phyloP scores from a whole-genome alignment of 1,140 invertebrate species.

The Carcinoscorpius rotundicauda region DNA sequence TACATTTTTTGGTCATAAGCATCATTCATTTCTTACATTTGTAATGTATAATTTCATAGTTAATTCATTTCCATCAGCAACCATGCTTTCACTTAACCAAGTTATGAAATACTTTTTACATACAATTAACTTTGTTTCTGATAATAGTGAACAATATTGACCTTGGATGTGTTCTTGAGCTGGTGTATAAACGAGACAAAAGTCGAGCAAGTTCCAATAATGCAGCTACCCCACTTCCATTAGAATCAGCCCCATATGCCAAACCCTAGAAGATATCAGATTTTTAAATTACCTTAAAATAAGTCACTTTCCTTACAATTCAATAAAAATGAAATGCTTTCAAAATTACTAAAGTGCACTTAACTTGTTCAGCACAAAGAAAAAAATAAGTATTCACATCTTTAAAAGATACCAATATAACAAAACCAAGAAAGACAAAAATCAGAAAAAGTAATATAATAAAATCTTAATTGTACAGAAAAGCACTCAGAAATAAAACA shows the following conservation, averaged over 20 bases:
- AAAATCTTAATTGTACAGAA: too few relatives aligned
- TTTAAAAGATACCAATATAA: conserved; percentile 4
- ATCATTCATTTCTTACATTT: too few relatives aligned
- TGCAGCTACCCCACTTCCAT: conserved; percentile 81
- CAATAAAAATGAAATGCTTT: conserved; percentile 6
- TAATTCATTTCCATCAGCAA: too few relatives aligned
- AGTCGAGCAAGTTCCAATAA: conserved; percentile 76
- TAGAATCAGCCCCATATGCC: conserved; percentile 76
- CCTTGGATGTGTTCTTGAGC: conserved; percentile 60
- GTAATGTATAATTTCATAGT: too few relatives aligned
- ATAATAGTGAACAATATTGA: conserved; percentile 20
- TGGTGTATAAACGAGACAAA: conserved; percentile 82
- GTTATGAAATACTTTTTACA: background rate
- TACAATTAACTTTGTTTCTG: background rate
- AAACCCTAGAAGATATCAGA: conserved; percentile 48
- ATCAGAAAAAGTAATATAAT: too few relatives aligned
- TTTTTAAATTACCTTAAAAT: conserved; percentile 1
- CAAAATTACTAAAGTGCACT: background rate
- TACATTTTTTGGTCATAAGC: too few relatives aligned
- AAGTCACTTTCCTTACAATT: conserved; percentile 7
- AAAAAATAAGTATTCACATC: background rate
- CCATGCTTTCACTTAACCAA: too few relatives aligned
- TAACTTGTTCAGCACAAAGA: background rate
- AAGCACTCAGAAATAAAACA: too few relatives aligned
- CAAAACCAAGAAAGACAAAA: too few relatives aligned